These are phyloP conservation scores for Prosopocoilus inquinatus DNA, from an alignment of 2,888 invertebrate genomes.

Conservation along the genomic window DNA sequence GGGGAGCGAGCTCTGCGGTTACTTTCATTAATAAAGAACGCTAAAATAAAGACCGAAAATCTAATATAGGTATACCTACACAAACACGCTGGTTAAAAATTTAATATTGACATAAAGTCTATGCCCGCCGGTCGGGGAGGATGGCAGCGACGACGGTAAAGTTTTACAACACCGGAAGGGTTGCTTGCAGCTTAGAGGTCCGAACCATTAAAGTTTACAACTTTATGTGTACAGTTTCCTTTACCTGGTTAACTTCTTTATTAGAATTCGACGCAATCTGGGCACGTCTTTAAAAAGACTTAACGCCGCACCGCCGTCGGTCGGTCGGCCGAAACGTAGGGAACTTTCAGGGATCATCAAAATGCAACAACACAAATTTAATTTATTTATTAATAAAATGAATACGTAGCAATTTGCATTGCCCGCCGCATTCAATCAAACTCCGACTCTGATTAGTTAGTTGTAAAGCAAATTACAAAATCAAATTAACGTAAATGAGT, in stretches of 20 bases:
- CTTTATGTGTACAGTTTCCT: constrained; percentile 11
- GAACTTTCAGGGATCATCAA: too few relatives aligned
- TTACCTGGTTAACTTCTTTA: constrained; percentile 11
- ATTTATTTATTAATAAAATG: too few relatives aligned
- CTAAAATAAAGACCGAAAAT: background rate
- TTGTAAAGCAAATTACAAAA: too few relatives aligned
- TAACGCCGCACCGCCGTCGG: background rate
- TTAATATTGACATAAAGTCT: constrained; percentile 1
- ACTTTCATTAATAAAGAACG: too few relatives aligned
- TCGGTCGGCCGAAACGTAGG: too few relatives aligned
- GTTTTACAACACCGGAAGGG: constrained; percentile 28
- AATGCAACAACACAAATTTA: too few relatives aligned
- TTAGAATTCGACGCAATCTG: constrained; percentile 5
- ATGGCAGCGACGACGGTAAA: constrained; percentile 17
- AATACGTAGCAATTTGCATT: too few relatives aligned
- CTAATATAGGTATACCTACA: background rate
- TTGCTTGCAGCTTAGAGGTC: constrained; percentile 28
- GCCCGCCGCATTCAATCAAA: too few relatives aligned
- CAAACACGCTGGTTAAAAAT: constrained; percentile 4
- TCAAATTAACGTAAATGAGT: too few relatives aligned
- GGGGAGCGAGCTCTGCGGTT: too few relatives aligned
- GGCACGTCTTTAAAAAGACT: constrained; percentile 5
- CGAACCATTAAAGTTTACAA: constrained; percentile 29
- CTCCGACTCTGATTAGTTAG: too few relatives aligned
- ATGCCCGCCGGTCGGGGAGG: too few relatives aligned